These are phyloP conservation scores for Boulengeromyrus knoepffleri DNA, from an alignment of 2,113 vertebrate species.

Conservation along the genomic window DNA sequence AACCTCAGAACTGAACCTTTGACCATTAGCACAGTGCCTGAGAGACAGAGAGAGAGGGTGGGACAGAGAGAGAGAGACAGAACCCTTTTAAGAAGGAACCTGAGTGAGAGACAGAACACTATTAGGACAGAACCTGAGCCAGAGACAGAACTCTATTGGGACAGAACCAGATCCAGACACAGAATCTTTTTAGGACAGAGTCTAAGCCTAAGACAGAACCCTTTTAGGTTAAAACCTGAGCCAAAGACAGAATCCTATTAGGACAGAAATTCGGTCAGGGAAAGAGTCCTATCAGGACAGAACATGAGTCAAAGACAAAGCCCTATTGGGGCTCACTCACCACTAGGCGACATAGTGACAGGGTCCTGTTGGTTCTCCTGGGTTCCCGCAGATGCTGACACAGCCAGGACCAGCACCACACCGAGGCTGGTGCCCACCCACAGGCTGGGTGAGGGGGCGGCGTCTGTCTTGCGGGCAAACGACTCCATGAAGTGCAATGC, in stretches of 20 bases:
- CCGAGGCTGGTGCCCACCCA: conserved; percentile 96
- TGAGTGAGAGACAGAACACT: background rate
- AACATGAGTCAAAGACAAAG: background rate
- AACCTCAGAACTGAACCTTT: conserved; percentile 87
- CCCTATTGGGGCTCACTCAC: conserved; percentile 59
- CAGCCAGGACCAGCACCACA: conserved; percentile 78
- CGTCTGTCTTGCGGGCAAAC: conserved; percentile 77
- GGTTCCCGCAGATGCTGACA: conserved; percentile 75
- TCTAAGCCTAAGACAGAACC: background rate
- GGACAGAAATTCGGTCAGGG: background rate
- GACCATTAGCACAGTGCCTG: conserved; percentile 80
- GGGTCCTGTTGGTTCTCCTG: conserved; percentile 83
- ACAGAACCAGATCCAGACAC: background rate
- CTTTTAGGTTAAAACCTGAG: background rate
- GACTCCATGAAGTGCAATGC: conserved; percentile 88
- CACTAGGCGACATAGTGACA: conserved; percentile 74
- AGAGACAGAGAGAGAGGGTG: conserved; percentile 7
- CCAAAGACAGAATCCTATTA: background rate
- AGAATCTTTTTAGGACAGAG: conserved; percentile 17
- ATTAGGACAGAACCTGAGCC: background rate
- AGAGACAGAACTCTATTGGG: background rate
- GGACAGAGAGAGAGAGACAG: conserved; percentile 20
- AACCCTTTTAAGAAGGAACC: conserved; percentile 1
- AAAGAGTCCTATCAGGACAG: conserved; percentile 19
- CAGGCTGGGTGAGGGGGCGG: conserved; percentile 73